Base-by-base conservation (phyloP, 2,797 vertebrate species). In the Gymnopithys bicolor region DNA sequence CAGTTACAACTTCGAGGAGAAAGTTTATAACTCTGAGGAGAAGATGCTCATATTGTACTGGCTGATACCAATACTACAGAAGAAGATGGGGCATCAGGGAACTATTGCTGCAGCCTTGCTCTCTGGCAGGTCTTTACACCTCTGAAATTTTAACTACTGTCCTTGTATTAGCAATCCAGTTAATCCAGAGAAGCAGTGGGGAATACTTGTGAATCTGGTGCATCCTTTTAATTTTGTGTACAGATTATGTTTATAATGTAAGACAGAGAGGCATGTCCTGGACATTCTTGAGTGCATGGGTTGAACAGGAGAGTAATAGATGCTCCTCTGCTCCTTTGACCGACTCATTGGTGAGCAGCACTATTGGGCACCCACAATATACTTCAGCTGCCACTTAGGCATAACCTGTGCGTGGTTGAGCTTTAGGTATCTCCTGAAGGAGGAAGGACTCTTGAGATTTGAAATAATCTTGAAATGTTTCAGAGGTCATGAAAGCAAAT, bases 201-300 rank as follows among this genome's bases (percentile, higher is more conserved):
- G 27, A 52, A 63, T 17, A 49, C 3, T 10, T 35, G 3, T 2
- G 4, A 49, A 48, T 45, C 48, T 69, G 46, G 5, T 3, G 11
- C 7, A 19, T 30, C 7, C 5, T 60, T 74, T 77, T 30, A 24
- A 33, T 67, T 74, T 58, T 21, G 35, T 16, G 10, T 37, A 27
- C 17, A 33, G 37, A 35, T 46, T 63, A 3, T 52, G 4, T 28
- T 70, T 37, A 7, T 18, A 27, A 15, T 21, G 6, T 32, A 77
- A 76, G 19, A 13, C 14, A 63, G 7, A 35, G 37, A 19, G 55
- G 4, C 5, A 4, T 1, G 1, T 55, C 11, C 64, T 59, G n/a
- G 64, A n/a, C 1, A 0, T 21, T 24, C 16, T 10, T 58, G 76
- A 33, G 52, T 8, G 19, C 2, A 3, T 0, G 0, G 12, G 5